phyloP scores from a whole-genome alignment of 1,140 invertebrate species.

The Procambarus clarkii region DNA sequence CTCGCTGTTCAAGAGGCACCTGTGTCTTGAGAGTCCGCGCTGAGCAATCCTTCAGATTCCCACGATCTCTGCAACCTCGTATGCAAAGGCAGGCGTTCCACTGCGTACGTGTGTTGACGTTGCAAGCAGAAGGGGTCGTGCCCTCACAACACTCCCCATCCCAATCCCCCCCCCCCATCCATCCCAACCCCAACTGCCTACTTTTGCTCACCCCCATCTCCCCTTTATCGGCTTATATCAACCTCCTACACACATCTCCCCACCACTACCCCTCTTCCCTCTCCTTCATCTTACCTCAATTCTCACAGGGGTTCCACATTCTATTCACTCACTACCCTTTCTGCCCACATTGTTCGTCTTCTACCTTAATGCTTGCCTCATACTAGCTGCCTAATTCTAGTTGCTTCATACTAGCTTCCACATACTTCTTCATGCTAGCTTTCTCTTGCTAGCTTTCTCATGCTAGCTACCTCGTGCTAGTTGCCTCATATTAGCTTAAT shows the following conservation, averaged over 20 bases:
- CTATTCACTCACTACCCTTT: background rate
- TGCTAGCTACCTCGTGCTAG: no score
- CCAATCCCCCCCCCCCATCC: background rate
- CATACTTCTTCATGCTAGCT: background rate
- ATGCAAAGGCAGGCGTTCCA: slow-evolving; percentile 39
- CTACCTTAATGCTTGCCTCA: no score
- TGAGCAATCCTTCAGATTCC: slow-evolving; percentile 36
- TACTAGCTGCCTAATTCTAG: background rate
- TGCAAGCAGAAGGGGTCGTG: slow-evolving; percentile 23
- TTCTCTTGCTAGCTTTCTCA: no score
- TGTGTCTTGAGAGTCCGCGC: slow-evolving; percentile 25
- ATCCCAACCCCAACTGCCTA: background rate
- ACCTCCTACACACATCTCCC: background rate
- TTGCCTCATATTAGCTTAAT: no score
- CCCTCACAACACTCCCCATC: slow-evolving; percentile 10
- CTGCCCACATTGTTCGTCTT: background rate
- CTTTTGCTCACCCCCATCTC: background rate
- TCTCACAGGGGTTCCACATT: background rate
- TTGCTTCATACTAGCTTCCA: background rate
- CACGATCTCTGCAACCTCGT: slow-evolving; percentile 45
- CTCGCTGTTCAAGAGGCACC: slow-evolving; percentile 7
- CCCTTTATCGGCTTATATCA: background rate
- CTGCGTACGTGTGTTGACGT: slow-evolving; percentile 30
- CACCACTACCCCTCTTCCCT: background rate
- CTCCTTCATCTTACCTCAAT: background rate